phyloP scores from a whole-genome alignment of 1,140 invertebrate genomes.

The Laupala kohalensis region DNA sequence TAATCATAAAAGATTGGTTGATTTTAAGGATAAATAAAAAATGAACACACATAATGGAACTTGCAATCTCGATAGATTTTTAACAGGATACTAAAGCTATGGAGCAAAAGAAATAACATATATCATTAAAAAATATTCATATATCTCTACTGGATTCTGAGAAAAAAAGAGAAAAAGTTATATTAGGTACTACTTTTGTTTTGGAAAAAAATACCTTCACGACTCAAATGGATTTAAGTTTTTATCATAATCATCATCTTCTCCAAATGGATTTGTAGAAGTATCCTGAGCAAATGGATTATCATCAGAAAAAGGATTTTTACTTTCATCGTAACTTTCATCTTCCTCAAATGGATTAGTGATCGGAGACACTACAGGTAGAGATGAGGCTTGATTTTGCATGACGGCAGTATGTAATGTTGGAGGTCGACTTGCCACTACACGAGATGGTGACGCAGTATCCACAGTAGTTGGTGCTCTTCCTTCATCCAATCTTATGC shows the following conservation, averaged over 20 bases:
- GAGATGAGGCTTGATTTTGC: slow-evolving; percentile 6
- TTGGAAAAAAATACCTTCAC: not conserved
- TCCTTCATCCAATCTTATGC: slow-evolving; percentile 25
- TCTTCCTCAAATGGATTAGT: slow-evolving; percentile 31
- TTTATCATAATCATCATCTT: slow-evolving; percentile 42
- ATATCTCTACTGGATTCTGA: no score
- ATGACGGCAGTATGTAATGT: slow-evolving; percentile 29
- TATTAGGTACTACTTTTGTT: no score
- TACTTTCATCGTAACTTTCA: slow-evolving; percentile 41
- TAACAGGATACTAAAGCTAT: no score
- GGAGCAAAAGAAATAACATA: no score
- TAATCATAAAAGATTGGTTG: no score
- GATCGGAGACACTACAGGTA: slow-evolving; percentile 27
- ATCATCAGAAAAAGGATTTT: slow-evolving; percentile 34
- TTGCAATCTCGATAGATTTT: no score
- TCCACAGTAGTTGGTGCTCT: slow-evolving; percentile 19
- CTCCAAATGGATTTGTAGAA: slow-evolving; percentile 25
- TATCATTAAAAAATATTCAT: no score
- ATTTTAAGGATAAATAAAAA: no score
- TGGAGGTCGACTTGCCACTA: slow-evolving; percentile 14
- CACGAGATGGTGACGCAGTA: slow-evolving; percentile 13
- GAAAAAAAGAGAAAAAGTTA: no score
- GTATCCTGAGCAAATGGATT: slow-evolving; percentile 32
- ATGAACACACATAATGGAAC: no score
- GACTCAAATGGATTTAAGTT: slow-evolving; percentile 48